Base-by-base conservation (phyloP, 2,888 invertebrate species). In the Mythimna lalbum region DNA sequence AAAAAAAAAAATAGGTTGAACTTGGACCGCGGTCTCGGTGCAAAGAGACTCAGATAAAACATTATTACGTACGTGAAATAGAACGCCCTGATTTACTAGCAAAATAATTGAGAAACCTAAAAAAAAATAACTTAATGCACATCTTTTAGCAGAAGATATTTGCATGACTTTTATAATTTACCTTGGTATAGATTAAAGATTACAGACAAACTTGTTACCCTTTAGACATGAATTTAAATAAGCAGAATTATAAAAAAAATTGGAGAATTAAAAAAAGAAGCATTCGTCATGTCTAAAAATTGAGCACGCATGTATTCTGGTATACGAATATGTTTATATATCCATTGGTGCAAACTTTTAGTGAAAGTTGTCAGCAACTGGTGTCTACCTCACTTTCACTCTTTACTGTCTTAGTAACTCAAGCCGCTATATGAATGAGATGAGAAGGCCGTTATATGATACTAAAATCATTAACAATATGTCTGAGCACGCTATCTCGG, bases 351-450 rank as follows among this genome's bases (percentile, higher is more conserved):
- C 68, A 71, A 60, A 80, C 78, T 82, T 74, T 78, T 74, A 84
- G 86, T 81, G 87, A 87, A 87, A 87, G 86, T 85, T 60, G 83
- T 74, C 76, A 65, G 76, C 76, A 73, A 80, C 76, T 70, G 76
- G 76, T 84, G 83, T 73, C 79, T 81, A 81, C 81, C 76, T 69
- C 69, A 81, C 87, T 88, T 88, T 88, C 88, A 82, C 88, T 84
- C 67, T 72, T 78, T 69, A 76, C 78, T 63, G 69, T 78, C 78
- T 82, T 63, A 67, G 69, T 73, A 69, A 76, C 70, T 70, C 71
- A 55, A 67, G 76, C 69, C 68, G 71, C 69, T 69, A 23, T 73
- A 61, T 47, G 64, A 57, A 64, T 70, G 67, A 62, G 69, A 78
- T 68, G 63, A 50, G 68, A 73, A 55, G 64, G 62, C 67, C 23